These are phyloP conservation scores for Ceyx margarethae DNA, from an alignment of 2,113 vertebrate species.

Conservation along the genomic window DNA sequence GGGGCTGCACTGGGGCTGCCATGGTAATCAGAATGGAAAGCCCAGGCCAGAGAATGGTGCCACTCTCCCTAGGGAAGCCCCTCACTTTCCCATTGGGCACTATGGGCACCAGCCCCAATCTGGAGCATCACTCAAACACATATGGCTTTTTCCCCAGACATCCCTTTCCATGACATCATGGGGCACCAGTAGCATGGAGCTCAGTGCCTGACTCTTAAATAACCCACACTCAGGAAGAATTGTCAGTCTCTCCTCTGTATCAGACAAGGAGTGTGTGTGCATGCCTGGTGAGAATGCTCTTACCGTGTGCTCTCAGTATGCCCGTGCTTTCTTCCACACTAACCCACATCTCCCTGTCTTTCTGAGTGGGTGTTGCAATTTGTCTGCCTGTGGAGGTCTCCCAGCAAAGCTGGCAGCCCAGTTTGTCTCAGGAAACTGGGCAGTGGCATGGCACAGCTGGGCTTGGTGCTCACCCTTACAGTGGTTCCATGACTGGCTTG, in stretches of 20 bases:
- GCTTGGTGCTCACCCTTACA: background rate
- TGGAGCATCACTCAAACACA: background rate
- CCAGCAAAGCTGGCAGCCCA: background rate
- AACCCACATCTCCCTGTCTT: conserved; percentile 17
- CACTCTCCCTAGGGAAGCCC: background rate
- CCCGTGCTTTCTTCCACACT: conserved; percentile 19
- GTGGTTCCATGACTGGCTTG: background rate
- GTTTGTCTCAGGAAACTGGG: background rate
- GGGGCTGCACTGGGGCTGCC: accelerated
- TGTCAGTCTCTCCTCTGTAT: background rate
- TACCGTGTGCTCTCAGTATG: background rate
- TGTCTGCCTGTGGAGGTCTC: background rate
- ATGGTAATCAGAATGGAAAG: background rate
- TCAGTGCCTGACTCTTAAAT: background rate
- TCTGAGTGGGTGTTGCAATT: conserved; percentile 35
- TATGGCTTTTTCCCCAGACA: background rate
- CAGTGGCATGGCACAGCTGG: background rate
- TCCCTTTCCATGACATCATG: background rate
- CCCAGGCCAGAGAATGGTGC: background rate
- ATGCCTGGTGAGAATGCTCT: background rate
- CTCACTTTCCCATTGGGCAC: background rate
- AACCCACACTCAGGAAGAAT: background rate
- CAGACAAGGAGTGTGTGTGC: background rate
- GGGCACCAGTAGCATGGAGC: background rate
- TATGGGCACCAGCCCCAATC: background rate